These are phyloP conservation scores for Ectropis crepuscularia DNA, from an alignment of 2,888 invertebrate species.

Conservation along the genomic window DNA sequence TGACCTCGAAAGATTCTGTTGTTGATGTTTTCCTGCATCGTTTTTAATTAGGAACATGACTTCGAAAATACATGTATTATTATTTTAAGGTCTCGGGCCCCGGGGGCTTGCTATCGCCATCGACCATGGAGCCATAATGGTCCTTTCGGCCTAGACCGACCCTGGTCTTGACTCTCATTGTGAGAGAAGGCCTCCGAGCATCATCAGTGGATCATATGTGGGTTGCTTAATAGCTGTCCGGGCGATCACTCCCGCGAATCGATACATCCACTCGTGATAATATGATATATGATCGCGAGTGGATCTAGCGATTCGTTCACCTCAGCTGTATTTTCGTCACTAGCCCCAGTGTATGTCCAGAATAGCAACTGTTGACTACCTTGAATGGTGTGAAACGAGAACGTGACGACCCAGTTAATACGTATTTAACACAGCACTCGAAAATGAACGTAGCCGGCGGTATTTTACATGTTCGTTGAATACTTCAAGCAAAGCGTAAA, in stretches of 20 bases:
- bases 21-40: too few species aligned
- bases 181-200: too few species aligned
- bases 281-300: neutral
- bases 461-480: neutral
- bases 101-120: too few species aligned
- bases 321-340: slow-evolving; percentile 2
- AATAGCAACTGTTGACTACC: slow-evolving; percentile 4
- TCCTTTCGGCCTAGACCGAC: too few species aligned
- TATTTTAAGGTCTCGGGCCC: too few species aligned
- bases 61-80: too few species aligned
- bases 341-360: neutral
- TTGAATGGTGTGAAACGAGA: slow-evolving; percentile 24
- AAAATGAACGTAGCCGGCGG: neutral
- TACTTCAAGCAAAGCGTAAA: neutral
- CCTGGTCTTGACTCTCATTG: too few species aligned
- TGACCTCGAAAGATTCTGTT: too few species aligned
- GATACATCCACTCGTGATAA: too few species aligned
- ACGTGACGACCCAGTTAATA: slow-evolving; percentile 22
- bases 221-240: neutral
- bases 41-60: too few species aligned
- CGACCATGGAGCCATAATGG: too few species aligned
- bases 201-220: too few species aligned
- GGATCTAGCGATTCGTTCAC: slow-evolving; percentile 15
- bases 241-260: neutral
- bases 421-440: slow-evolving; percentile 17